Base-by-base conservation (phyloP, 2,113 vertebrate species). In the Dolichallabes microphthalmus region DNA sequence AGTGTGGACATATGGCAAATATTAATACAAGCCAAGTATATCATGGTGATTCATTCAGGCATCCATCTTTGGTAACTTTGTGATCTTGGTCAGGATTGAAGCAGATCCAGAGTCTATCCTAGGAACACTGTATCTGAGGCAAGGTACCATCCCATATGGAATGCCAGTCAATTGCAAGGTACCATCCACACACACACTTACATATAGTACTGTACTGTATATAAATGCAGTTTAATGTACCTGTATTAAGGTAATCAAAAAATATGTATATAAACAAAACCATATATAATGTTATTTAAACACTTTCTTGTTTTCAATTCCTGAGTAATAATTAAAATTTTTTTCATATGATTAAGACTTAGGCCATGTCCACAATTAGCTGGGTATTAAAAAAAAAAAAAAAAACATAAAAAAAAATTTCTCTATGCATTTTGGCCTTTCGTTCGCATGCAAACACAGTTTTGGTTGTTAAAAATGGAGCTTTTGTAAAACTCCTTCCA, bases 11-110 rank as follows among this genome's bases (percentile, higher is more conserved):
- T 78, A 55, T 35, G 53, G 27, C 3, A 17, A 78, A 78, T 58
- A 35, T 35, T 27, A 78, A 58, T 25, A 58, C 53, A 32, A 78
- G 55, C 53, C 76, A 78, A 78, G 17, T 55, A 57, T 78, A 58
- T 57, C 22, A 30, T 13, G 53, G 30, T 58, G 32, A 77, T 57
- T 77, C 25, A 4, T 77, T 55, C 27, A 58, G 76, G 35, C 27
- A 78, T 78, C 53, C 9, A 78, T 58, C 27, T 57, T 78, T 30
- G 22, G 27, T 58, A 78, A 35, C 27, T 27, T 57, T 4, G 58
- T 60, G 55, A 58, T 78, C 55, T 78, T 58, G 53, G 53, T 6
- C 74, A 30, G 74, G n/a, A 25, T 76, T n/a, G 9, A 30, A 14
- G 52, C n/a, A 57, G n/a, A 19, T 9, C n/a, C 3, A 17, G 15